Percentiles rank a stretch among this genome's conserved stretches.
Evolutionary conservation across 2,888 invertebrate genomes (phyloP).

Genomic region (Saturnia pavonia): DNA sequence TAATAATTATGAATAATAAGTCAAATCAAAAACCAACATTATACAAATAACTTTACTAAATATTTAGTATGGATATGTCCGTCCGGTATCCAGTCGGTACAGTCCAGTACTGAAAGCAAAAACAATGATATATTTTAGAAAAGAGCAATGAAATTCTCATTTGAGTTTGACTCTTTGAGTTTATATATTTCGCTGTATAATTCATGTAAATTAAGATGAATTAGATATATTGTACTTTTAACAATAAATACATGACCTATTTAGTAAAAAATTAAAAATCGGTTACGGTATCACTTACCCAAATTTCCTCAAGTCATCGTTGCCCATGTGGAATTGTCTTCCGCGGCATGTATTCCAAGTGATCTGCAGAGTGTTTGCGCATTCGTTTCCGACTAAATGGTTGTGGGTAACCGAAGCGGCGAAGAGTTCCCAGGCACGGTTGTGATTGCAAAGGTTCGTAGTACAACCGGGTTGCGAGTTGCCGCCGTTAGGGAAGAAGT

Average conservation of each 20-base stretch:
- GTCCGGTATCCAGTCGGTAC: conserved; percentile 46
- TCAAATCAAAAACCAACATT: background rate
- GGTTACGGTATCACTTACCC: conserved; percentile 39
- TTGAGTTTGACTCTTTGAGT: background rate
- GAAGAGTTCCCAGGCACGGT: conserved; percentile 61
- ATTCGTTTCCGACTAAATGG: conserved; percentile 52
- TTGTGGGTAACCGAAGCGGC: conserved; percentile 55
- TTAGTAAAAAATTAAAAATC: conserved; percentile 2
- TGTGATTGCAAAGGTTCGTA: conserved; percentile 56
- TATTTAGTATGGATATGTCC: conserved; percentile 41
- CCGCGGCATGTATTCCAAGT: conserved; percentile 53
- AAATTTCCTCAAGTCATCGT: conserved; percentile 43
- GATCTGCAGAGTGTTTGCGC: conserved; percentile 48
- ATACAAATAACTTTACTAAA: background rate
- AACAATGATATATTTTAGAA: background rate
- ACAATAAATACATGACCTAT: background rate
- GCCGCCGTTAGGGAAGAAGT: conserved; percentile 84
- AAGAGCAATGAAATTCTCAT: background rate
- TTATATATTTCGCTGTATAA: background rate
- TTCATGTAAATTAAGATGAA: background rate
- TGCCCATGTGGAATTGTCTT: conserved; percentile 49
- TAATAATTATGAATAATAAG: background rate
- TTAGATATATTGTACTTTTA: background rate
- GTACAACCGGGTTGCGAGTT: conserved; percentile 61
- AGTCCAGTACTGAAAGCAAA: conserved; percentile 46